Evolutionary conservation across 2,113 vertebrate genomes (phyloP).

Genomic region (Pterocles orientalis): DNA sequence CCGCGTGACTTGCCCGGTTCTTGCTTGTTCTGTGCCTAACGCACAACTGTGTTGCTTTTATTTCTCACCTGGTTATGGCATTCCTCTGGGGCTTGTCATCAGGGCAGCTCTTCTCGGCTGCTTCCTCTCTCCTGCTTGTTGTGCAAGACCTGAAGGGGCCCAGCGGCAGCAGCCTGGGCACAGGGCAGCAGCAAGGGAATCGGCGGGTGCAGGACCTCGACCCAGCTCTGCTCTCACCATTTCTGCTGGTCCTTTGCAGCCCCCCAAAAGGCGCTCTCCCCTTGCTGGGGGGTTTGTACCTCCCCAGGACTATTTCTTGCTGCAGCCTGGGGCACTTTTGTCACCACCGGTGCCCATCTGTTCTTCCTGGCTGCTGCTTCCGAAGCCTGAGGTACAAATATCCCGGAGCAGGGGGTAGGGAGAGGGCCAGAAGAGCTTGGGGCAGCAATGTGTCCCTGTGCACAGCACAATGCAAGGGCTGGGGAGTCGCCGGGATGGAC

Average conservation of each 20-base stretch:
- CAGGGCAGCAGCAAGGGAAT: neutral
- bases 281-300: neutral
- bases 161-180: neutral
- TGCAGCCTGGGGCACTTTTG: neutral
- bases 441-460: neutral
- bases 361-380: neutral
- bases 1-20: rapidly evolving
- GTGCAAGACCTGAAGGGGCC: neutral
- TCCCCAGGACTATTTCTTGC: neutral
- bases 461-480: rapidly evolving
- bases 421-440: neutral
- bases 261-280: neutral
- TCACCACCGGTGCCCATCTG: neutral
- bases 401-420: neutral
- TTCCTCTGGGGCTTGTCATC: neutral
- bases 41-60: rapidly evolving
- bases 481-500: neutral
- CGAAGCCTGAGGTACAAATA: neutral
- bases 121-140: neutral
- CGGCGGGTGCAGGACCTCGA: rapidly evolving
- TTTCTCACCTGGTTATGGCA: neutral
- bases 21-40: neutral
- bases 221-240: neutral
- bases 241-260: neutral
- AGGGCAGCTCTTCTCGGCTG: neutral